Evolutionary conservation across 2,888 invertebrate species (phyloP), one percentile per base, ranked within the genome.

Genomic region (Drosophila ezoana): DNA sequence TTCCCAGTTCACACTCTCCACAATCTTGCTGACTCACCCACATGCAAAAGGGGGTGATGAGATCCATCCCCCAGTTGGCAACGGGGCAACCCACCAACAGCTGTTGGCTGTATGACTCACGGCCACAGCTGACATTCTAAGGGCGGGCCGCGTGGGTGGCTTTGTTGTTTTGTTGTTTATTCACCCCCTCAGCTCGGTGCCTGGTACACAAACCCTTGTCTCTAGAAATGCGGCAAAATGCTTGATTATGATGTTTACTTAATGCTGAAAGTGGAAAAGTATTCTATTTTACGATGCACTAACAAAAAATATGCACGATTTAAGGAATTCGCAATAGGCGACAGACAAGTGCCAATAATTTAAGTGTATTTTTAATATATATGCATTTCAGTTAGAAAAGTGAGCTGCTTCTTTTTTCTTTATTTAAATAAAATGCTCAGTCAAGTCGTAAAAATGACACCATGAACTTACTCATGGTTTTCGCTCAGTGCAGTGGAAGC

Each of bases 211-310:
- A 18, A 47, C 56, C 75, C 59, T 53, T 61, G 83, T 61, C 68
- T 62, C 70, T 63, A 49, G 44, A 51, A 68, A 72, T 65, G 76
- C 71, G 57, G 65, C 81, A 74, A 79, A 84, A 77, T 84, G 77
- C 75, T 82, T 82, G 77, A 85, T 82, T 82, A 82, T 70, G 70
- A 79, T 85, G 82, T 82, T 82, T 77, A 72, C 49, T 70, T 74
- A 79, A 64, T 82, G 67, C 58, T 52, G 43, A 62, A 64, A 82
- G 72, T 69, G 71, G 69, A 79, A 79, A 71, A 68, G 23, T 43
- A 65, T 72, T 74, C 61, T 66, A 75, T 67, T 75, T 28, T 20
- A 37, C 44, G 37, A 8, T 67, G 43, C 82, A 84, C 74, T 79
- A 64, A 13, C 16, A 69, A 48, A 23, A 35, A 20, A 9, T 41